A percentile compares a stretch with the other conserved stretches of the same genome.
Conservation (phyloP, 2,113 vertebrate species). For the Noctilio leporinus region DNA sequence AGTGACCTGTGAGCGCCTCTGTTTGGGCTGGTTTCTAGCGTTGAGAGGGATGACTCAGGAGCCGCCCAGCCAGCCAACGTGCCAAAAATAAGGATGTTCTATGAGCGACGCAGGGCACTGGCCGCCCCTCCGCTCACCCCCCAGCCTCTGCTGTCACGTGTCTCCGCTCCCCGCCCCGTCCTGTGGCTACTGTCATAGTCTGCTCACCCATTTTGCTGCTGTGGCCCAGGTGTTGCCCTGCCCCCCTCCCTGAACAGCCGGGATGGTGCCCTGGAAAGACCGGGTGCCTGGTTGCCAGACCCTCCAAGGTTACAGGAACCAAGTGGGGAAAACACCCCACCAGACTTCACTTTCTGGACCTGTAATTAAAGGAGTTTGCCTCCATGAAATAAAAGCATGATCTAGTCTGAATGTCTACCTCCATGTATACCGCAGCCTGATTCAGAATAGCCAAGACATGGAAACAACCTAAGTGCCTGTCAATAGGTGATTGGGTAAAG, state of each 20-base stretch:
- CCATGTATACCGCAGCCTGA: not conserved
- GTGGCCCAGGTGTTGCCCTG: not conserved
- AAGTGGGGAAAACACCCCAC: not conserved
- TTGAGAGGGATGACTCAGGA: conserved; percentile 58
- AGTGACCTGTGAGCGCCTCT: conserved; percentile 22
- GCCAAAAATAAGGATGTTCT: conserved; percentile 49
- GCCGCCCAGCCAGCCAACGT: conserved; percentile 33
- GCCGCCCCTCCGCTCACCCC: not conserved
- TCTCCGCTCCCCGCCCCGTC: not conserved
- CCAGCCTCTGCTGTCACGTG: conserved; percentile 30
- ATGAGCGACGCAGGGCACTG: not conserved
- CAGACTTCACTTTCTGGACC: not conserved
- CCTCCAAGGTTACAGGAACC: not conserved
- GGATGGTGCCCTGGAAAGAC: not conserved
- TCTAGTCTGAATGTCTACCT: no score
- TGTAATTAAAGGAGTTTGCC: not conserved
- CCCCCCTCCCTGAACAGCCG: not conserved
- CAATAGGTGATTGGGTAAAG: not conserved
- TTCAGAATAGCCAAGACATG: not conserved
- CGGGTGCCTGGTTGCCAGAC: not conserved
- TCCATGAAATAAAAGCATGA: not conserved
- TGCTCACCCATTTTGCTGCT: not conserved
- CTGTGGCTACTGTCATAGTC: not conserved
- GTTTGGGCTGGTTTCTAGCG: conserved; percentile 55
- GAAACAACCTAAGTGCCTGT: not conserved